These are phyloP conservation scores for Ptychadena robeensis DNA, from an alignment of 2,797 vertebrate genomes.

Conservation along the genomic window DNA sequence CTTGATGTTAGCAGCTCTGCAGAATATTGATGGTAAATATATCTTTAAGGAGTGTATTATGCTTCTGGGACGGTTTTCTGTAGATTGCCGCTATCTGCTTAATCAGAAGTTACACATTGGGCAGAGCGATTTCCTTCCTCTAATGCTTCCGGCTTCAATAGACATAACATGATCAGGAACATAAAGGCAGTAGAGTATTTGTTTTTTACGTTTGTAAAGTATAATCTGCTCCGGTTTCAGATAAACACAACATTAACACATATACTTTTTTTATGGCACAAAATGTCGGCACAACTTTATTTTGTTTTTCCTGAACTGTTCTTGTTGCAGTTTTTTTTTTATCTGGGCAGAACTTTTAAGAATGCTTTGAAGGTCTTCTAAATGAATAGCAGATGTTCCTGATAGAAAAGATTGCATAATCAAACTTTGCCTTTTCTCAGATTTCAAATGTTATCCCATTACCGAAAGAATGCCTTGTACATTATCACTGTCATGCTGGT, in stretches of 20 bases:
- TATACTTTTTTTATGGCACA: background rate
- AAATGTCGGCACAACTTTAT: too few relatives aligned
- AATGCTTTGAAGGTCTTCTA: background rate
- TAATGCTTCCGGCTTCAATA: background rate
- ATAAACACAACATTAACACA: background rate
- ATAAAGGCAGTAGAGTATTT: background rate
- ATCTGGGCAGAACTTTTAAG: background rate
- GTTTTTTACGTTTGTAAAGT: too few relatives aligned
- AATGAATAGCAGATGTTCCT: constrained; percentile 20
- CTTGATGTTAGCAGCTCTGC: too few relatives aligned
- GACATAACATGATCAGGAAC: background rate
- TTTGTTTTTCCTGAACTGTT: too few relatives aligned
- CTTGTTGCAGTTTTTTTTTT: too few relatives aligned
- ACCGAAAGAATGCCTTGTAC: background rate
- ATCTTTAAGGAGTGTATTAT: background rate
- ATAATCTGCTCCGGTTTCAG: background rate
- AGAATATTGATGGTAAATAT: too few relatives aligned
- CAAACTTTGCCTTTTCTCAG: background rate
- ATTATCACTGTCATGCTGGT: background rate
- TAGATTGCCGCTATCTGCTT: background rate
- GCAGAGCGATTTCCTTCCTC: background rate
- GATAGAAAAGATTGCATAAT: background rate
- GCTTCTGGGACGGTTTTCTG: background rate
- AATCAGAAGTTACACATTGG: background rate
- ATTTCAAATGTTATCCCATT: background rate